Percentiles rank a stretch among this genome's conserved stretches.
phyloP scores from a whole-genome alignment of 2,797 vertebrate species.

The Cossypha polioptera region DNA sequence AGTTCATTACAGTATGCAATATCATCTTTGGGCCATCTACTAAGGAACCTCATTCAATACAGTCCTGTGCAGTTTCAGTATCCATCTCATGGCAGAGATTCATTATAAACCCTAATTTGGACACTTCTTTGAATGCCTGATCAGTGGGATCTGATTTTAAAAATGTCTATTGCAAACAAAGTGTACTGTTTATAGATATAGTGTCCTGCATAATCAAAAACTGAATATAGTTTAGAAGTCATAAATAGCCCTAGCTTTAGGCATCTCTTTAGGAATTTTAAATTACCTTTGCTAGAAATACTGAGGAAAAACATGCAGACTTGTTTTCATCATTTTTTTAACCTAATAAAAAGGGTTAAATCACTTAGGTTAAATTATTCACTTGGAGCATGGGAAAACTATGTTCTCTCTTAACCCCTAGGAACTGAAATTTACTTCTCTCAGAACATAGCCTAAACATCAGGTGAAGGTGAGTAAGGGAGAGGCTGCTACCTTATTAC shows the following conservation, averaged over 20 bases:
- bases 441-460: neutral
- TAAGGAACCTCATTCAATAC: neutral
- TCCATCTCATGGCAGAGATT: neutral
- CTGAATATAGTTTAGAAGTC: neutral
- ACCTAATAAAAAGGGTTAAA: neutral
- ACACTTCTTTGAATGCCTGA: neutral
- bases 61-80: neutral
- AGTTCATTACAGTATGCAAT: neutral
- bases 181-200: neutral
- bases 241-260: neutral
- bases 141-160: neutral
- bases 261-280: neutral
- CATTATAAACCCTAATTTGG: neutral
- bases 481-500: neutral
- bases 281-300: neutral
- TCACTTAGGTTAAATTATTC: neutral
- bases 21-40: neutral
- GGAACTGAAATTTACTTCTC: neutral
- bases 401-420: neutral
- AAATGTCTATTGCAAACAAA: neutral
- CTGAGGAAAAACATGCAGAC: neutral
- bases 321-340: neutral
- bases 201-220: neutral
- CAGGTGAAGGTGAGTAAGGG: neutral
- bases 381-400: neutral